Percentiles rank a stretch among this genome's conserved stretches.
phyloP scores from a whole-genome alignment of 1,140 invertebrate species.

The Cydia splendana region DNA sequence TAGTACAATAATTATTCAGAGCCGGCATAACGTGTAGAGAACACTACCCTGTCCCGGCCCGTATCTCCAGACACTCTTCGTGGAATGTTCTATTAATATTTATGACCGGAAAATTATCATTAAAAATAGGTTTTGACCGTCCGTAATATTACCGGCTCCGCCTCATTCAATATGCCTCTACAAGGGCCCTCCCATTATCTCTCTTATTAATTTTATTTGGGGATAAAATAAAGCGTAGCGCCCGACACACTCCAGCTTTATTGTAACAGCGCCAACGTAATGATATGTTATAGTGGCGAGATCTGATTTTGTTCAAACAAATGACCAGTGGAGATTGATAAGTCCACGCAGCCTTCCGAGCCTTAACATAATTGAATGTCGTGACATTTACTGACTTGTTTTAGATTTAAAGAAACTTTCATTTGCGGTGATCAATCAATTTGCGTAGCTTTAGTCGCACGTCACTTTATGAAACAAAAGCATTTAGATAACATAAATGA shows the following conservation, averaged over 20 bases:
- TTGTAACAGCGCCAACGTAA: background rate
- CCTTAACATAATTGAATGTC: conserved; percentile 8
- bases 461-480: background rate
- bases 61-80: conserved; percentile 51
- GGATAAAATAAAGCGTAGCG: background rate
- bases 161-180: conserved; percentile 54
- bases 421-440: conserved; percentile 15
- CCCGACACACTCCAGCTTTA: background rate
- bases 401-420: conserved; percentile 14
- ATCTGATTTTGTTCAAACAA: conserved; percentile 14
- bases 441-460: background rate
- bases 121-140: conserved; percentile 61
- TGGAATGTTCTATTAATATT: conserved; percentile 67
- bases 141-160: conserved; percentile 52
- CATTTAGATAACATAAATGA: conserved; percentile 20
- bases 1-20: conserved; percentile 20
- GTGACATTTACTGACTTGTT: conserved; percentile 27
- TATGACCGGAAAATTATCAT: conserved; percentile 71
- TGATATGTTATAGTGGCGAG: background rate
- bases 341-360: background rate
- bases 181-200: conserved; percentile 46
- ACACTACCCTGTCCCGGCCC: conserved; percentile 34
- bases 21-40: conserved; percentile 27
- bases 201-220: conserved; percentile 36
- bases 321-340: conserved; percentile 9